phyloP scores from a whole-genome alignment of 2,888 invertebrate species.

The Harpalus rubripes region DNA sequence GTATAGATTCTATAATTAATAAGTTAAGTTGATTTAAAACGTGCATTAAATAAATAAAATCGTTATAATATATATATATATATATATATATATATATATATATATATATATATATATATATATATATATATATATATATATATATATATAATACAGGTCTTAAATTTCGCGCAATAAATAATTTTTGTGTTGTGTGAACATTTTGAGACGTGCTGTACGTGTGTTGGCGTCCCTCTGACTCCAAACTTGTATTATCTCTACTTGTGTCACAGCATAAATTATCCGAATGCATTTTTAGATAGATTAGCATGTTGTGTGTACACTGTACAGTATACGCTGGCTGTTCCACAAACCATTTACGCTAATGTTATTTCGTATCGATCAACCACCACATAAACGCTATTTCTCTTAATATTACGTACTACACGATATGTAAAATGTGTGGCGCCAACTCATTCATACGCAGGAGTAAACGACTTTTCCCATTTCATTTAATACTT shows the following conservation, averaged over 20 bases:
- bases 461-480: constrained; percentile 1
- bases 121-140: too few species aligned
- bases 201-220: not conserved
- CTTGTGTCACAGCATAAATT: constrained; percentile 55
- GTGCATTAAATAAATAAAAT: not conserved
- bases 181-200: constrained; percentile 5
- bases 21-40: too few species aligned
- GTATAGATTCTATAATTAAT: too few species aligned
- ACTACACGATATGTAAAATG: not conserved
- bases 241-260: constrained; percentile 53
- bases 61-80: too few species aligned
- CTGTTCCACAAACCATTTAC: constrained; percentile 38
- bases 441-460: constrained; percentile 18
- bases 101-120: too few species aligned
- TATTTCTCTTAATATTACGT: constrained; percentile 26
- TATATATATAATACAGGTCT: too few species aligned
- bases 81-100: too few species aligned
- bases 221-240: constrained; percentile 52
- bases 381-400: constrained; percentile 26
- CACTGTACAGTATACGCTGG: not conserved
- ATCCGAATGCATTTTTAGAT: constrained; percentile 55
- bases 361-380: constrained; percentile 40
- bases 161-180: not conserved
- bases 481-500: constrained; percentile 10
- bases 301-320: constrained; percentile 44